Evolutionary conservation across 2,888 invertebrate genomes (phyloP).

Genomic region (Tinea semifulvella): DNA sequence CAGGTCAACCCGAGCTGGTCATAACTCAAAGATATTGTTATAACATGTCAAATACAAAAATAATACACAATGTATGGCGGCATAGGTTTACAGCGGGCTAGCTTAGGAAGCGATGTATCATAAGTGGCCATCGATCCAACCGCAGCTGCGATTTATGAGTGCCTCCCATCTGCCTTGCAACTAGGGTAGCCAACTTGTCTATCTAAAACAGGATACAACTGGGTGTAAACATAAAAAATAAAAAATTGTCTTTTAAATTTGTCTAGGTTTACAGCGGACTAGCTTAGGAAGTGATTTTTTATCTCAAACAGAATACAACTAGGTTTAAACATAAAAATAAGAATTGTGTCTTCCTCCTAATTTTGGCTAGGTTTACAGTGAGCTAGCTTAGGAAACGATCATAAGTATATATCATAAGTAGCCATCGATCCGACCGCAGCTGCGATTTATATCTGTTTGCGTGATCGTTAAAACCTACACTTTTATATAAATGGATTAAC

Average conservation of each 20-base stretch:
- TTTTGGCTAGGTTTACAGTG: neutral
- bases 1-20: no score
- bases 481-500: no score
- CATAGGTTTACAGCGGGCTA: neutral
- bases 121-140: constrained; percentile 8
- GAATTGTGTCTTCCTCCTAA: no score
- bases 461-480: no score
- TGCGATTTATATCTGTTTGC: neutral
- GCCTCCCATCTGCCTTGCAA: constrained; percentile 2
- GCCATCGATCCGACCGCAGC: constrained; percentile 9
- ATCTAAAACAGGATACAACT: neutral
- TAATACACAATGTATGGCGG: neutral
- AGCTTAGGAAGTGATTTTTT: no score
- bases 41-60: neutral
- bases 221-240: no score
- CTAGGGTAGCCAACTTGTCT: neutral
- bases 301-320: no score
- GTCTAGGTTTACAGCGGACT: no score
- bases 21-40: neutral
- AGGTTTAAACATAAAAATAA: no score
- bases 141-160: constrained; percentile 10
- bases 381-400: constrained; percentile 8
- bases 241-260: no score
- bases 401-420: constrained; percentile 8
- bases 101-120: constrained; percentile 8